Evolutionary conservation across 37 sponge, comb jelly and placozoan genomes (phyloP).

Genomic region (Ephydatia muelleri): DNA sequence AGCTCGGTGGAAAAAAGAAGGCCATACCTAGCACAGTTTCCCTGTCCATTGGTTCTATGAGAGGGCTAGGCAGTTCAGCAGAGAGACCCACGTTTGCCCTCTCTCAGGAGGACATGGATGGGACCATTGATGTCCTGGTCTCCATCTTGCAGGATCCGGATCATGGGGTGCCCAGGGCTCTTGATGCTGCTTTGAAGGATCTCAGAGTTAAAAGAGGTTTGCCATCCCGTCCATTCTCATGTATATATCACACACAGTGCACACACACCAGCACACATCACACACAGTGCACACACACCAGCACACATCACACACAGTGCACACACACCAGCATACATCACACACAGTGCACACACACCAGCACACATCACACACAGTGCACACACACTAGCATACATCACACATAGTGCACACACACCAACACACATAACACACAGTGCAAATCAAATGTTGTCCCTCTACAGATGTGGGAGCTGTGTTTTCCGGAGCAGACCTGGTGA

Average conservation of each 20-base stretch:
- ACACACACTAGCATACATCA: background rate
- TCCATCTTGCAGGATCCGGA: conserved; percentile 75
- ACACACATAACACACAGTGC: background rate
- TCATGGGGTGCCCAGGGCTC: conserved; percentile 55
- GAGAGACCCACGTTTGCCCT: background rate
- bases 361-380: background rate
- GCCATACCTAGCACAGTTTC: background rate
- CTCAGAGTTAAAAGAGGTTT: conserved; percentile 51
- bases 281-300: background rate
- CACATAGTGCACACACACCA: background rate
- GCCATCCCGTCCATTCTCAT: background rate
- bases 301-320: background rate
- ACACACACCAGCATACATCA: background rate
- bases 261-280: no score
- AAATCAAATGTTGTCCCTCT: no score
- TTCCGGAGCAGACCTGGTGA: conserved; percentile 65
- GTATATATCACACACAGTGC: background rate
- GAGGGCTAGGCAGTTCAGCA: background rate
- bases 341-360: no score
- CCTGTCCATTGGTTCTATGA: background rate
- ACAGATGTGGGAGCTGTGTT: conserved; percentile 71
- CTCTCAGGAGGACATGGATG: background rate
- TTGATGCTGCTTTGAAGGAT: conserved; percentile 20
- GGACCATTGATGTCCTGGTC: conserved; percentile 56
- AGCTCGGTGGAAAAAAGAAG: background rate